Evolutionary conservation across 2,113 vertebrate genomes (phyloP).

Genomic region (Tauraco erythrolophus): DNA sequence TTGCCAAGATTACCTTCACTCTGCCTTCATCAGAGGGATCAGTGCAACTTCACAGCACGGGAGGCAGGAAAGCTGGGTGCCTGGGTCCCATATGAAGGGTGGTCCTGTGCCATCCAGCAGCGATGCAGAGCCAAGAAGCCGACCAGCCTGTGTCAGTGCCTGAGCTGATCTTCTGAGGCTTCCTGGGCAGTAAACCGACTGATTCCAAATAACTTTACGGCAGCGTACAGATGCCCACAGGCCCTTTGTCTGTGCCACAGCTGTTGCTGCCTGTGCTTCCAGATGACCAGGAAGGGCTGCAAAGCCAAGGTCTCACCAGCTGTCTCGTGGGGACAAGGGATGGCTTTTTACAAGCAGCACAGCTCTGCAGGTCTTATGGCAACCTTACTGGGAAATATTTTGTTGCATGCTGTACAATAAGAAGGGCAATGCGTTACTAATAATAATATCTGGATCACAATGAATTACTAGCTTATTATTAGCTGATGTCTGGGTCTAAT

Average conservation of each 20-base stretch:
- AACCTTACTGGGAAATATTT: not conserved
- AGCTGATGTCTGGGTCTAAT: not conserved
- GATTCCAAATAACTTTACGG: not conserved
- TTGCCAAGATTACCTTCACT: not conserved
- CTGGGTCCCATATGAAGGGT: fast-evolving
- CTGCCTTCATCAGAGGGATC: not conserved
- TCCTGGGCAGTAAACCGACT: not conserved
- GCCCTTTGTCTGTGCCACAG: not conserved
- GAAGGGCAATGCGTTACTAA: not conserved
- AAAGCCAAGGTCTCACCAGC: not conserved
- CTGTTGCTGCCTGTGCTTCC: not conserved
- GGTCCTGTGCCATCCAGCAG: not conserved
- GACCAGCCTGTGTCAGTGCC: not conserved
- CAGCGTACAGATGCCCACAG: not conserved
- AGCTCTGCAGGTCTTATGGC: not conserved
- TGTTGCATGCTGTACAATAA: not conserved
- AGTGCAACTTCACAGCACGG: not conserved
- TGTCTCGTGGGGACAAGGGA: not conserved
- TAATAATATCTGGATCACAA: not conserved
- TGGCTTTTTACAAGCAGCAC: not conserved
- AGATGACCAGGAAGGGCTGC: not conserved
- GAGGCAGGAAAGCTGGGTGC: not conserved
- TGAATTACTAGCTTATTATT: not conserved
- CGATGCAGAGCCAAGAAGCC: not conserved
- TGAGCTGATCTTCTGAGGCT: not conserved